Percentiles rank a stretch among this genome's conserved stretches.
Conservation (phyloP, 2,888 invertebrate species). For the Plagiodera versicolora region DNA sequence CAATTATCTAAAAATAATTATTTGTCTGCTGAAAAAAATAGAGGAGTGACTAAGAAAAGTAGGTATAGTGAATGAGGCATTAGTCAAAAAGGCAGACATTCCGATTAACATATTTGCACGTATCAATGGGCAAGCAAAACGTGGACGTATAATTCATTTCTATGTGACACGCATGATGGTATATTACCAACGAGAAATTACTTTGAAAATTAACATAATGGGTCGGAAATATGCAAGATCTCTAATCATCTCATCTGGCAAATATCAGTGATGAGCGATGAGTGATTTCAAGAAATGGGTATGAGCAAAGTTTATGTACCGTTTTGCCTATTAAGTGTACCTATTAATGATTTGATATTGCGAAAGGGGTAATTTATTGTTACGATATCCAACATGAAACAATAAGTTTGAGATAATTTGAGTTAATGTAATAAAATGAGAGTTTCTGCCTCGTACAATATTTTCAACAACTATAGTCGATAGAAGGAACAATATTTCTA, state of each 20-base stretch:
- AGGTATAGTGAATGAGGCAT: neutral
- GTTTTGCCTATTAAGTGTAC: neutral
- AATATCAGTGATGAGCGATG: neutral
- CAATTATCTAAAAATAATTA: neutral
- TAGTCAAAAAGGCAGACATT: neutral
- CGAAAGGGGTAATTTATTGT: too few relatives aligned
- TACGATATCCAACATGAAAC: too few relatives aligned
- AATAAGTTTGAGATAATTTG: too few relatives aligned
- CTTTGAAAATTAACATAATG: slow-evolving; percentile 4
- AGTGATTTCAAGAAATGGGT: neutral
- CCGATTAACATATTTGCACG: neutral
- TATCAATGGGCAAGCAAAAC: neutral
- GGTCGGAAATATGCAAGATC: slow-evolving; percentile 3
- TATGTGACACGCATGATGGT: neutral
- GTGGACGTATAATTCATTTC: slow-evolving; percentile 4
- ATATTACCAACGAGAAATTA: slow-evolving; percentile 4
- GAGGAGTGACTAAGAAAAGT: neutral
- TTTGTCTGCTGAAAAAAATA: too few relatives aligned
- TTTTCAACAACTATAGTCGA: too few relatives aligned
- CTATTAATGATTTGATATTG: too few relatives aligned
- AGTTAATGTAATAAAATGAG: too few relatives aligned
- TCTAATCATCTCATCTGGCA: slow-evolving; percentile 1
- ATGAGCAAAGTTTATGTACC: neutral
- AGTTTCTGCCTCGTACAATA: too few relatives aligned
- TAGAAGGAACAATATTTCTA: too few relatives aligned